phyloP scores from a whole-genome alignment of 2,797 vertebrate genomes.

The Scarus forsteni region DNA sequence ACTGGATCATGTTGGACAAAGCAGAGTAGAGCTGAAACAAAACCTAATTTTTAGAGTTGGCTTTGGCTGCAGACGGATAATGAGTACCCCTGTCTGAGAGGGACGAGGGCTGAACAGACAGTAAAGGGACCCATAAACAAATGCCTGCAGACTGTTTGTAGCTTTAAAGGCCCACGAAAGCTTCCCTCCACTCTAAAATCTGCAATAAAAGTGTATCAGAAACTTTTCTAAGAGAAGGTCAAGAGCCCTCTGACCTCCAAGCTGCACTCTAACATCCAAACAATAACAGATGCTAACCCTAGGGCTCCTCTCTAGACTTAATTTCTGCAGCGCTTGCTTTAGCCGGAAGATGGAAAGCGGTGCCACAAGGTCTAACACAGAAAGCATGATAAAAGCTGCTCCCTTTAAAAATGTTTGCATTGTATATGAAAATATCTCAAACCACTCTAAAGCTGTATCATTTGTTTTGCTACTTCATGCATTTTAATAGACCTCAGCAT shows the following conservation, averaged over 20 bases:
- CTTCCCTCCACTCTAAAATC: constrained; percentile 20
- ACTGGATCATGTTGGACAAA: too few relatives aligned
- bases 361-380: constrained; percentile 25
- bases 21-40: too few relatives aligned
- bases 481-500: constrained; percentile 8
- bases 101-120: constrained; percentile 4
- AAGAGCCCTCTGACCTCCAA: constrained; percentile 31
- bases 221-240: constrained; percentile 35
- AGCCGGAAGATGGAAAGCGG: constrained; percentile 23
- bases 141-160: constrained; percentile 21
- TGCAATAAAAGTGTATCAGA: constrained; percentile 31
- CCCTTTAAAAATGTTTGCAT: not conserved
- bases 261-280: constrained; percentile 9
- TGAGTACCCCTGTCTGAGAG: not conserved
- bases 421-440: constrained; percentile 2
- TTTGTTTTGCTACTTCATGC: constrained; percentile 4
- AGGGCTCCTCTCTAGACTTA: constrained; percentile 27
- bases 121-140: constrained; percentile 16
- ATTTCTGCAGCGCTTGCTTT: constrained; percentile 44
- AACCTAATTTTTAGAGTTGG: not conserved
- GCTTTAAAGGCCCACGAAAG: too few relatives aligned
- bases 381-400: constrained; percentile 1
- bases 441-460: constrained; percentile 4
- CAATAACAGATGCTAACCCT: constrained; percentile 19
- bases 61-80: constrained; percentile 20